Evolutionary conservation across 2,113 vertebrate genomes (phyloP).

Genomic region (Pseudonaja textilis): DNA sequence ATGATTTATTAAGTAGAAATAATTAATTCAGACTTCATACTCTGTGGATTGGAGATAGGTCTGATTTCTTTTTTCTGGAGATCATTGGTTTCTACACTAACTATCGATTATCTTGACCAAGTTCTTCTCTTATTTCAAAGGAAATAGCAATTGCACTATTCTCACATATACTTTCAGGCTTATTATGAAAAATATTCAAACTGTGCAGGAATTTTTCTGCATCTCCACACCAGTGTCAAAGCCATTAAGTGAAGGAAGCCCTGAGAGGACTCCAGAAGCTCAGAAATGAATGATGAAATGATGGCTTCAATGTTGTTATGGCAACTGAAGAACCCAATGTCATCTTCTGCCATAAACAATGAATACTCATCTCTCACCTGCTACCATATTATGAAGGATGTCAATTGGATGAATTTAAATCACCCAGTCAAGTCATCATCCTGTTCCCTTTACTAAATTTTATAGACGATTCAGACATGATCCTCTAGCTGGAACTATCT

Average conservation of each 20-base stretch:
- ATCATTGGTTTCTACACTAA: background rate
- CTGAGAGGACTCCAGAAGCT: background rate
- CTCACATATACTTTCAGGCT: background rate
- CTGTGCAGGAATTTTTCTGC: background rate
- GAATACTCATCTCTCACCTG: background rate
- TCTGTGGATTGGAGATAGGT: background rate
- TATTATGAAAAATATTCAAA: background rate
- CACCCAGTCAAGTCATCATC: background rate
- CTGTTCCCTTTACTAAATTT: background rate
- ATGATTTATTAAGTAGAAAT: background rate
- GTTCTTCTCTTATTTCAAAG: background rate
- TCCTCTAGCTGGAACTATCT: background rate
- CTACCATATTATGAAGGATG: background rate
- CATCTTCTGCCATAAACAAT: background rate
- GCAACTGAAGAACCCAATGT: background rate
- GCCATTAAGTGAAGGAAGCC: background rate
- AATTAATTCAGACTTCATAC: background rate
- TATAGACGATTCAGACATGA: background rate
- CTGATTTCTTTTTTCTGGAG: background rate
- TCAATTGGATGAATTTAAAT: background rate
- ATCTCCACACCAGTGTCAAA: background rate
- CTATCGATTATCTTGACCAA: background rate
- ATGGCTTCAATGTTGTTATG: background rate
- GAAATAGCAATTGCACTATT: background rate
- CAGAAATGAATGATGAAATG: background rate